A percentile compares a stretch with the other conserved stretches of the same genome.
These are phyloP conservation scores for Argyrosomus regius DNA, from an alignment of 2,797 vertebrate genomes.

Conservation along the genomic window DNA sequence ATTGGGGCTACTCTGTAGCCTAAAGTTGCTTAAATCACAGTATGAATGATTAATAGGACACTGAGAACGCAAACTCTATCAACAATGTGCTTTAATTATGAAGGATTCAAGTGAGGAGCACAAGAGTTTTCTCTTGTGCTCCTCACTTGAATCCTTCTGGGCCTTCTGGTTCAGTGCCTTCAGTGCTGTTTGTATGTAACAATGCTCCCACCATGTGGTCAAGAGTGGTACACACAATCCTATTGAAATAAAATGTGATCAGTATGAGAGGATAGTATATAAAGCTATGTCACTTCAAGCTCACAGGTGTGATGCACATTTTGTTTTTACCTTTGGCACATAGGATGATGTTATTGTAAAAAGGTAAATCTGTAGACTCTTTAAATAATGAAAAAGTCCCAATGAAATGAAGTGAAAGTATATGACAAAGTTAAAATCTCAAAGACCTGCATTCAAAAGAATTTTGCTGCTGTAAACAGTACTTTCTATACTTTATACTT, in stretches of 20 bases:
- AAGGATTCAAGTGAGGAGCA: too few species aligned
- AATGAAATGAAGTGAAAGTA: not conserved
- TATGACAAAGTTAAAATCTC: not conserved
- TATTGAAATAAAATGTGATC: not conserved
- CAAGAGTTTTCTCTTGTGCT: not conserved
- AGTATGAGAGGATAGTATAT: not conserved
- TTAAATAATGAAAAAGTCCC: not conserved
- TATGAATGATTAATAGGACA: slow-evolving; percentile 1
- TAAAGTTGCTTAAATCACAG: not conserved
- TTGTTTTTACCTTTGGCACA: not conserved
- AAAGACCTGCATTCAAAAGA: not conserved
- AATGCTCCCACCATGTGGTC: slow-evolving; percentile 58
- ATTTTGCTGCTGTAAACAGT: not conserved
- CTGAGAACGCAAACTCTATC: not conserved
- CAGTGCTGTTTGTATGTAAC: not conserved
- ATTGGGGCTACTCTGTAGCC: not conserved
- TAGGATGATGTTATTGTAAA: not conserved
- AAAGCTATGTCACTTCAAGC: not conserved
- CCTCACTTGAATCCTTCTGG: slow-evolving; percentile 13
- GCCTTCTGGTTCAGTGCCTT: not conserved
- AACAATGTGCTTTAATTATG: not conserved
- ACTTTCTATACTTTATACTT: too few species aligned
- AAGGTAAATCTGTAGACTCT: not conserved
- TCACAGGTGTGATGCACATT: not conserved
- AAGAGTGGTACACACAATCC: not conserved